Percentiles rank a stretch among this genome's conserved stretches.
Evolutionary conservation across 1,140 invertebrate species (phyloP).

Genomic region (Halotydeus destructor): DNA sequence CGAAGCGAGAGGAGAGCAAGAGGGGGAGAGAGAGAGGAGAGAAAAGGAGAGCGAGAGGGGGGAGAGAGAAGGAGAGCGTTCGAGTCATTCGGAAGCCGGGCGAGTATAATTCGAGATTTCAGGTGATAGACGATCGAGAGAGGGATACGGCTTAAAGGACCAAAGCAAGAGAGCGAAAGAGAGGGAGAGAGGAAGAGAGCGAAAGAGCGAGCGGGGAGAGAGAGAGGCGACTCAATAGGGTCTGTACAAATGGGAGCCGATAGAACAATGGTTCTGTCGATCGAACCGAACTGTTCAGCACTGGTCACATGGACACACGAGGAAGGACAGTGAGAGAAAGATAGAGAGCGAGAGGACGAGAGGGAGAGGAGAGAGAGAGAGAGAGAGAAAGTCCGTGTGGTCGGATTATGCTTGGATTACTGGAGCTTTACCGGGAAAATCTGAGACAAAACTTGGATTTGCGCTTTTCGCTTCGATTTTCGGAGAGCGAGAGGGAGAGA

Average conservation of each 20-base stretch:
- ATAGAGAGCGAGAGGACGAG: constrained; percentile 2
- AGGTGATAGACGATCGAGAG: neutral
- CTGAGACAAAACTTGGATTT: constrained; percentile 10
- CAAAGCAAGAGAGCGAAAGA: neutral
- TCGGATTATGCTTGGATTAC: constrained; percentile 10
- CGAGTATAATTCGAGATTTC: neutral
- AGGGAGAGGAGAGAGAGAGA: neutral
- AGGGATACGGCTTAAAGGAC: neutral
- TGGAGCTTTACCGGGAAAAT: constrained; percentile 7
- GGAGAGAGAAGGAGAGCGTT: constrained; percentile 1
- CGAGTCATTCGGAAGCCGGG: neutral
- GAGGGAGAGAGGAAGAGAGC: neutral
- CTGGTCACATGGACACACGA: too few species aligned
- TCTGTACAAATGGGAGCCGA: too few species aligned
- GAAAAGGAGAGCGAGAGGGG: neutral
- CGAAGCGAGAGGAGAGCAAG: neutral
- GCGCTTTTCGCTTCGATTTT: constrained; percentile 1
- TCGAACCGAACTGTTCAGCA: too few species aligned
- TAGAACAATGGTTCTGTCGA: too few species aligned
- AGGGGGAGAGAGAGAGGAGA: constrained; percentile 1
- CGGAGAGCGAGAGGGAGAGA: too few species aligned
- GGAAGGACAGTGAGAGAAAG: too few species aligned
- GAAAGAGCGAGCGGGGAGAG: too few species aligned
- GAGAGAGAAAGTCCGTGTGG: neutral
- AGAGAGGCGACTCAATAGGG: too few species aligned